Evolutionary conservation across 2,888 invertebrate species (phyloP), one percentile per base, ranked within the genome.

Genomic region (Metallyticus violacea): DNA sequence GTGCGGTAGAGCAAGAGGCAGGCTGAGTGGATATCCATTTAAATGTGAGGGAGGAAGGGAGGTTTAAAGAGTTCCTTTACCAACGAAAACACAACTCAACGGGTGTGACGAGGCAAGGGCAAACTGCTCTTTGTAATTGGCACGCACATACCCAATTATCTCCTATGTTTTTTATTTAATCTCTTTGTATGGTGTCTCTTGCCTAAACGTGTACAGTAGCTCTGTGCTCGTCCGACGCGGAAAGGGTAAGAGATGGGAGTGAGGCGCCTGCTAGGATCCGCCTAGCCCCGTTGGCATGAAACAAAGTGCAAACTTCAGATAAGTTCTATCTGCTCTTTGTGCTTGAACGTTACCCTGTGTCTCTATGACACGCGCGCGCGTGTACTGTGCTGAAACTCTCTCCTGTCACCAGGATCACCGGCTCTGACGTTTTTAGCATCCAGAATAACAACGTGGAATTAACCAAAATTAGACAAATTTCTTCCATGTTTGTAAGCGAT

Each of bases 61-160:
- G 28, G 83, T 83, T 83, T 83, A 86, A 86, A 86, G 86, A 86
- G 86, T 83, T 86, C 83, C 86, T 86, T 86, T 86, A 86, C 77
- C 40, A 77, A 82, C 86, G 86, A 86, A 86, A 86, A 86, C 86
- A 86, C 86, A 85, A 81, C 86, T 86, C 83, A 83, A 83, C 83
- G 62, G 83, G 83, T 83, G 83, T 83, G 83, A 83, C 83, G 83
- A 83, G 81, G 77, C 77, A 83, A 30, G 76, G 83, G 28, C n/a
- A 29, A 40, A 76, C 77, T 29, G 77, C 86, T 81, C 86, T 86
- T 86, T 86, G 86, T 86, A 86, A 83, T 83, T 83, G 83, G 86
- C 86, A 78, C 86, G 79, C 83, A 86, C 84, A 83, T 83, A 86
- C 83, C 86, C 83, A 84, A 84, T 83, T 86, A 86, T 84, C 86